Conservation (phyloP, 2,797 vertebrate species). For the Urosaurus nigricauda region DNA sequence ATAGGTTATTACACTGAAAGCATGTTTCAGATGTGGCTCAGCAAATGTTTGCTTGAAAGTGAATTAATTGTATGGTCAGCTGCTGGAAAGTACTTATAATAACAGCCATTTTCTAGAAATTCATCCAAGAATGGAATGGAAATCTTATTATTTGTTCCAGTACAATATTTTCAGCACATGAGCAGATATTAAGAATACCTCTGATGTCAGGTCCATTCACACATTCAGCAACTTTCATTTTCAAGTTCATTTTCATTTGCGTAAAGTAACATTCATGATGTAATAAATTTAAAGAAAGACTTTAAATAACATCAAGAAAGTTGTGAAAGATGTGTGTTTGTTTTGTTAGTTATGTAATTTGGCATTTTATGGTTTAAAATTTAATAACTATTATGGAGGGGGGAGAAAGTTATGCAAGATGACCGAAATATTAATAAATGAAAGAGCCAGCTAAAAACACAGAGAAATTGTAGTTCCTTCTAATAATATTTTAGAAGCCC, state of each 20-base stretch:
- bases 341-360: too few relatives aligned
- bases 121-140: constrained; percentile 1
- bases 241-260: not conserved
- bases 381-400: too few relatives aligned
- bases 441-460: not conserved
- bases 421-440: not conserved
- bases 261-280: not conserved
- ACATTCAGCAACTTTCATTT: not conserved
- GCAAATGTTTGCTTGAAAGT: constrained; percentile 48
- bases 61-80: constrained; percentile 43
- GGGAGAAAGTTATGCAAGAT: not conserved
- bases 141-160: constrained; percentile 2
- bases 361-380: too few relatives aligned
- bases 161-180: not conserved
- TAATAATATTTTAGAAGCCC: too few relatives aligned
- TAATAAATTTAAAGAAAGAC: not conserved
- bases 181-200: not conserved
- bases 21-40: constrained; percentile 44
- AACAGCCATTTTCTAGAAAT: constrained; percentile 35
- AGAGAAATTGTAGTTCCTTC: not conserved
- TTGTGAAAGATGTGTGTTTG: not conserved
- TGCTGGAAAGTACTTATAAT: not conserved
- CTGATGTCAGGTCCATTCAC: not conserved
- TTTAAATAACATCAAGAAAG: not conserved
- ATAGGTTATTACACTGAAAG: constrained; percentile 28